These are phyloP conservation scores for Tachysurus vachellii DNA, from an alignment of 2,113 vertebrate genomes.

Conservation along the genomic window DNA sequence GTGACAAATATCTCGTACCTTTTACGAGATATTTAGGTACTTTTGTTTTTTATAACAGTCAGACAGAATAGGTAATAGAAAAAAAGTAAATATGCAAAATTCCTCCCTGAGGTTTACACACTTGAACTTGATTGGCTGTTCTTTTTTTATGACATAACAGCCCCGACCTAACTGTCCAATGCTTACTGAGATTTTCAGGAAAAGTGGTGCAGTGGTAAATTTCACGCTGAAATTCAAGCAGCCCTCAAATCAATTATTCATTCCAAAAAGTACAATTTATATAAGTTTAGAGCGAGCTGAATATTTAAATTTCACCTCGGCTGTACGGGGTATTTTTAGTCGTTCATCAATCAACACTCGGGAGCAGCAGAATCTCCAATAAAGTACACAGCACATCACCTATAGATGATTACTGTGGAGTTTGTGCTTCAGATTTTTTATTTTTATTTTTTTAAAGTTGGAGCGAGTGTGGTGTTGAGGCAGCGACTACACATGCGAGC, in stretches of 20 bases:
- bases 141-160: not conserved
- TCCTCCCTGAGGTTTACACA: not conserved
- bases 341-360: not conserved
- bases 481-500: constrained; percentile 36
- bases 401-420: not conserved
- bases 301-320: not conserved
- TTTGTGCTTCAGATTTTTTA: constrained; percentile 14
- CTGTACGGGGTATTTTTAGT: not conserved
- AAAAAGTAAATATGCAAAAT: not conserved
- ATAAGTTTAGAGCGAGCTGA: not conserved
- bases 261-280: not conserved
- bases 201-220: too few relatives aligned
- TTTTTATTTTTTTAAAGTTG: constrained; percentile 9
- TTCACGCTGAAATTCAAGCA: not conserved
- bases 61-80: not conserved
- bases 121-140: not conserved
- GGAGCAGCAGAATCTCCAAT: not conserved
- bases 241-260: not conserved
- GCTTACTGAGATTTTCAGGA: not conserved
- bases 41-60: not conserved
- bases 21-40: not conserved
- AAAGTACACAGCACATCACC: not conserved
- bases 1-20: not conserved
- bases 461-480: constrained; percentile 42
- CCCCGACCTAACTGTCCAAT: not conserved